A percentile compares a stretch with the other conserved stretches of the same genome.
These are phyloP conservation scores for Apodemia mormo DNA, from an alignment of 2,888 invertebrate species.

Conservation along the genomic window DNA sequence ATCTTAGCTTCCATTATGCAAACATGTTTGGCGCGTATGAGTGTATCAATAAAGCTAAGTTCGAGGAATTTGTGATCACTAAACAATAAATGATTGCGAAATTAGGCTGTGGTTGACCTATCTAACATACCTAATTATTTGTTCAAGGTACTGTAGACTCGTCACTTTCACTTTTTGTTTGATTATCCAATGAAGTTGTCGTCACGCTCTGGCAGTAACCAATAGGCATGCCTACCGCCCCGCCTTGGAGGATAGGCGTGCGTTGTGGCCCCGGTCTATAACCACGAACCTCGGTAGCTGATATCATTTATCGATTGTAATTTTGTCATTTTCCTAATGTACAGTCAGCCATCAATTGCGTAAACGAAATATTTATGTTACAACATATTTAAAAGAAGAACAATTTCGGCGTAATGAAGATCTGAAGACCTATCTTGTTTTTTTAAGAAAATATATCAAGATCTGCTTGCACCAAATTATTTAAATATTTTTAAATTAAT, in stretches of 20 bases:
- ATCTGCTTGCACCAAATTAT: too few relatives aligned
- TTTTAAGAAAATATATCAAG: too few relatives aligned
- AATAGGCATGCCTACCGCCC: constrained; percentile 70
- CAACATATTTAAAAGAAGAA: too few relatives aligned
- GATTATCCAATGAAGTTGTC: constrained; percentile 74
- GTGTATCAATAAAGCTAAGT: constrained; percentile 33
- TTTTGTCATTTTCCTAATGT: neutral
- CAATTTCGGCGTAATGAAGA: too few relatives aligned
- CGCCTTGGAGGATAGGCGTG: constrained; percentile 74
- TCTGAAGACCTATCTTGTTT: too few relatives aligned
- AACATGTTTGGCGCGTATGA: neutral
- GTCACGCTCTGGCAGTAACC: constrained; percentile 76
- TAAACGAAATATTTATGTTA: neutral
- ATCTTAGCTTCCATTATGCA: neutral
- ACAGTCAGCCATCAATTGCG: neutral
- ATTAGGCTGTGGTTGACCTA: constrained; percentile 44
- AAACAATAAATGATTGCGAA: constrained; percentile 32
- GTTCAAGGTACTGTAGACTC: constrained; percentile 63
- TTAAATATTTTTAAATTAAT: too few relatives aligned
- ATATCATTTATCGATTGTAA: neutral
- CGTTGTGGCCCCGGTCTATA: constrained; percentile 53
- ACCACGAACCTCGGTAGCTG: constrained; percentile 35
- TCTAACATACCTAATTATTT: constrained; percentile 53
- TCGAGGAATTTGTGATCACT: constrained; percentile 9
- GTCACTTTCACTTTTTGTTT: constrained; percentile 73